Conservation (phyloP, 2,888 invertebrate genomes). For the Phalera bucephala region DNA sequence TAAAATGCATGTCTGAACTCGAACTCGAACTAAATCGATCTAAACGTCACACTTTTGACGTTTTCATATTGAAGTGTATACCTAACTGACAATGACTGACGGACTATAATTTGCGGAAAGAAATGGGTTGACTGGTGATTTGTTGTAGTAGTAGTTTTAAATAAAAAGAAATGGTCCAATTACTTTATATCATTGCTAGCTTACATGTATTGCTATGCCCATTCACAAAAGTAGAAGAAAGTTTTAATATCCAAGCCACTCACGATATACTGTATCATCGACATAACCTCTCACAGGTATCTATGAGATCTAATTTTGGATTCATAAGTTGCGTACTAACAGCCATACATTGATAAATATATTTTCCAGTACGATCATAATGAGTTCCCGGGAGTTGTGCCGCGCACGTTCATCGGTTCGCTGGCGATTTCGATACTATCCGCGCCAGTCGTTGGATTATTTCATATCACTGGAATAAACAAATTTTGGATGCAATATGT, state of each 20-base stretch:
- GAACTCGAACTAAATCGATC: too few relatives aligned
- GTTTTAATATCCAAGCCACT: slow-evolving; percentile 98
- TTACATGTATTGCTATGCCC: slow-evolving; percentile 94
- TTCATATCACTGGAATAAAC: slow-evolving; percentile 86
- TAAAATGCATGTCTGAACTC: too few relatives aligned
- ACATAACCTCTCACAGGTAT: slow-evolving; percentile 92
- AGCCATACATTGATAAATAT: slow-evolving; percentile 34
- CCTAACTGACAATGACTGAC: too few relatives aligned
- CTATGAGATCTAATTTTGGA: slow-evolving; percentile 75
- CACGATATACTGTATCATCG: slow-evolving; percentile 97
- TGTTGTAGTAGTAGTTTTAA: slow-evolving; percentile 36
- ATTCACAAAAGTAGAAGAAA: slow-evolving; percentile 99
- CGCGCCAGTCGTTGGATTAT: slow-evolving; percentile 87
- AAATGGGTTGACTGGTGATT: slow-evolving; percentile 50
- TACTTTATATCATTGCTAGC: slow-evolving; percentile 88
- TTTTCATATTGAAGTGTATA: neutral
- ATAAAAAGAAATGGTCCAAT: slow-evolving; percentile 85
- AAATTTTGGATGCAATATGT: slow-evolving; percentile 96
- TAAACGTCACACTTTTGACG: too few relatives aligned
- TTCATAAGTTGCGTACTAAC: slow-evolving; percentile 41
- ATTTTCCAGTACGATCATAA: slow-evolving; percentile 96
- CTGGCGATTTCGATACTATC: slow-evolving; percentile 90
- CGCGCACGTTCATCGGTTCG: slow-evolving; percentile 97
- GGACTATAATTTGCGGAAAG: too few relatives aligned
- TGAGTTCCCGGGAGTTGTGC: slow-evolving; percentile 98